Base-by-base conservation (phyloP, 2,113 vertebrate species). In the Anoura caudifer region DNA sequence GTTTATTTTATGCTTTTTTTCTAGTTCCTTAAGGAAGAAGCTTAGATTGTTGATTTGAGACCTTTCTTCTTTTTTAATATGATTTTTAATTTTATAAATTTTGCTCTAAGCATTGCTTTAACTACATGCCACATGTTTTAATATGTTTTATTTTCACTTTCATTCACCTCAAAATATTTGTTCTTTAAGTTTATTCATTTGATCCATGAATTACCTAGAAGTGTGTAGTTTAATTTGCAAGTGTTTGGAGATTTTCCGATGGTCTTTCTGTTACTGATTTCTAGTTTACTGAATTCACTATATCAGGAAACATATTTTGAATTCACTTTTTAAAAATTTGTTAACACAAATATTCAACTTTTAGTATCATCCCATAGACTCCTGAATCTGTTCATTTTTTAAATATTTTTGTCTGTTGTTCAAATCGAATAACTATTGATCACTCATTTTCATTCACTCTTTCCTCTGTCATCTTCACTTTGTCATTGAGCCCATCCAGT, bases 21-120 rank as follows among this genome's bases (percentile, higher is more conserved):
- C 33, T 50, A 45, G 38, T 91, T 91, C 82, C 81, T 83, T 73
- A 88, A 86, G 52, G 69, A 67, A 79, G 77, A 95, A 88, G 26
- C 22, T 94, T 56, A 77, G 26, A 88, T 43, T 24, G 31, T 96
- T 73, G 45, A 69, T 47, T 87, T 94, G 43, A 67, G 45, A 80
- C 11, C 4, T 54, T 85, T 88, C 45, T 81, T 54, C 17, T 89
- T 84, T 45, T 79, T 79, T 72, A 85, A 90, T 43, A 24, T 70
- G 16, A 33, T 47, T 69, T 87, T 87, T 83, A 70, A 61, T 69
- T 91, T 59, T 52, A 81, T 45, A 43, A 61, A 22, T 43, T 69
- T 75, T 52, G 59, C 33, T 91, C 56, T 90, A 50, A 81, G 47
- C 47, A 75, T 41, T n/a, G 41, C 65, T 91, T 95, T 90, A 91